These are phyloP conservation scores for Poecilia gillii DNA, from an alignment of 2,797 vertebrate species.

Conservation along the genomic window DNA sequence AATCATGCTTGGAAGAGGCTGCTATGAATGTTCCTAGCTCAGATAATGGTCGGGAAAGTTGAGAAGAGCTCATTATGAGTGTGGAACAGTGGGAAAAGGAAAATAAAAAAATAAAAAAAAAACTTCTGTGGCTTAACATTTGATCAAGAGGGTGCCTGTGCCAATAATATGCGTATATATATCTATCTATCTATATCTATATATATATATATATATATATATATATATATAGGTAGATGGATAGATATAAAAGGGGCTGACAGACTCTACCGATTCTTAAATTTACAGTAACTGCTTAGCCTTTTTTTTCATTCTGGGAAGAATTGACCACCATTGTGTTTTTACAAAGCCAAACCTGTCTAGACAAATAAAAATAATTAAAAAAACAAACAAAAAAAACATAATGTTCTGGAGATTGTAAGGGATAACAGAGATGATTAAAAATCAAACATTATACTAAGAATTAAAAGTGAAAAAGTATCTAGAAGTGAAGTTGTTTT, in stretches of 20 bases:
- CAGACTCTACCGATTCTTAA: background rate
- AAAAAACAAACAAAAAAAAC: too few species aligned
- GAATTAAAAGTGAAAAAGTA: background rate
- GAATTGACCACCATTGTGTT: background rate
- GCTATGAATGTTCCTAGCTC: slow-evolving; percentile 3
- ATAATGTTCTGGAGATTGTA: background rate
- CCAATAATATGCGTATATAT: background rate
- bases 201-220: too few species aligned
- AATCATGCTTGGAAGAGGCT: slow-evolving; percentile 26
- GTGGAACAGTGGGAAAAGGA: background rate
- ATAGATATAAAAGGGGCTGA: too few species aligned
- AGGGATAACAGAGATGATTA: background rate
- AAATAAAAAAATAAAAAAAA: background rate
- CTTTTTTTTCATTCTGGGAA: background rate
- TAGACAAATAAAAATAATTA: background rate
- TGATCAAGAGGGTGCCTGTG: background rate
- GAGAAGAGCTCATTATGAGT: slow-evolving; percentile 5
- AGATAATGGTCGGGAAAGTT: slow-evolving; percentile 25
- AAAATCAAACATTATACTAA: background rate
- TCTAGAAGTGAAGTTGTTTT: background rate
- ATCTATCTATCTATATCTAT: too few species aligned
- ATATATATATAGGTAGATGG: too few species aligned
- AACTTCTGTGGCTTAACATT: background rate
- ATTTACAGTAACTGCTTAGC: background rate
- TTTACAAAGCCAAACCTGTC: background rate